Evolutionary conservation across 2,113 vertebrate species (phyloP), one percentile per base, ranked within the genome.

Genomic region (Phalacrocorax pelagicus): DNA sequence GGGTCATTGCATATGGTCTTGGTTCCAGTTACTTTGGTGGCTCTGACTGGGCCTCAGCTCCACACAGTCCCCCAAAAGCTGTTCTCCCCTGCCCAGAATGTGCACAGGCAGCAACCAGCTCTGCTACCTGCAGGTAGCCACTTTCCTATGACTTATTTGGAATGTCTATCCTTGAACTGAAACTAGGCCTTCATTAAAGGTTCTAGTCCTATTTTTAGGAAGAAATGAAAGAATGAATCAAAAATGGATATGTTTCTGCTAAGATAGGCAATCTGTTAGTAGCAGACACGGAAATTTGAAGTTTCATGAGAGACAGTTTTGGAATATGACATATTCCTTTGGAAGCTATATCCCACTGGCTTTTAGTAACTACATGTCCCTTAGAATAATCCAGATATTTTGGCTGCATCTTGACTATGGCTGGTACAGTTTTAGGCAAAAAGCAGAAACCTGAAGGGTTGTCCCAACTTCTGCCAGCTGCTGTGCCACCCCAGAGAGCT

Each of bases 331-430:
- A 1, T 44, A 61, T n/a, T 89, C 63, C 8, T 93, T 74, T 66
- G 22, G 72, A 81, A 71, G 46, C 22, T 70, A 7, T 58, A 32
- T 78, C 42, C 46, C 8, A 2, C 16, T 49, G 24, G 14, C 32
- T 82, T 90, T 59, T 38, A 55, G 54, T 38, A 46, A 7, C 29
- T 66, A 19, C 0, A 0, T 8, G 4, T 34, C 16, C 10, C 2
- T 83, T 21, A 38, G 22, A 34, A 52, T 49, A 58, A 85, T 26
- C 24, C 47, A 27, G 24, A 4, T 77, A 40, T 27, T 94, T 81
- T 71, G 42, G 42, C 34, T 58, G 4, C 22, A 46, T 91, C 26
- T 69, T 67, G 42, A 6, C 9, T 27, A 9, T 14, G 16, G 29
- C 44, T 88, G 54, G 8, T 88, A 52, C 13, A 72, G 18, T 69